Conservation (phyloP, 2,113 vertebrate species). For the Phylloscopus whistleri region DNA sequence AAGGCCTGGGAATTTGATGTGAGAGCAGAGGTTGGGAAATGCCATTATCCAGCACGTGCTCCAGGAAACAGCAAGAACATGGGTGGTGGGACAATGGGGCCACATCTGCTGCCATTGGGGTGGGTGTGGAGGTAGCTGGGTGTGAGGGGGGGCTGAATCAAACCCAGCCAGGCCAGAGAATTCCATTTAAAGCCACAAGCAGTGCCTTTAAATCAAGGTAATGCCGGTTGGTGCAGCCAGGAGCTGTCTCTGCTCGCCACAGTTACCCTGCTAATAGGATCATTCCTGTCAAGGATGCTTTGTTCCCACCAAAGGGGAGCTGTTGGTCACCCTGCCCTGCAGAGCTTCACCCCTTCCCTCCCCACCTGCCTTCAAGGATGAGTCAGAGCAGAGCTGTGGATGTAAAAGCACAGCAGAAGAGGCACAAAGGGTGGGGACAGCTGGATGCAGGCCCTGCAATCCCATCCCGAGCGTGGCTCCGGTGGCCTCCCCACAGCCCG, state of each 20-base stretch:
- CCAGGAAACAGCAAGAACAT: conserved; percentile 28
- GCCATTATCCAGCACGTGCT: neutral
- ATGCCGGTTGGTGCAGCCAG: neutral
- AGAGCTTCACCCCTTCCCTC: neutral
- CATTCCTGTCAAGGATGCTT: conserved; percentile 10
- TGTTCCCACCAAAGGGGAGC: neutral
- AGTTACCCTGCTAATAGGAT: conserved; percentile 32
- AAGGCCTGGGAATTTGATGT: conserved; percentile 25
- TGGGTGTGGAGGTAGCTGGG: neutral
- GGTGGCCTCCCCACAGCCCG: neutral
- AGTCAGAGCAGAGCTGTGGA: neutral
- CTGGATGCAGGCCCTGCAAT: neutral
- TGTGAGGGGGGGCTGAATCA: neutral
- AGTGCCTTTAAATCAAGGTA: conserved; percentile 35
- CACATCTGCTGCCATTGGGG: neutral
- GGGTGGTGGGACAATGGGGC: neutral
- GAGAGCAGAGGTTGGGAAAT: conserved; percentile 58
- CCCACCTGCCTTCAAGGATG: neutral
- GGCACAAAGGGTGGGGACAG: neutral
- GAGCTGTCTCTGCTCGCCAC: neutral
- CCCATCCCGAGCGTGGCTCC: rapidly evolving
- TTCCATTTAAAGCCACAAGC: conserved; percentile 1
- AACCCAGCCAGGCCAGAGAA: neutral
- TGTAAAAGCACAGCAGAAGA: neutral
- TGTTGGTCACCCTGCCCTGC: neutral